Conservation (phyloP, 2,113 vertebrate genomes). For the Colossoma macropomum region DNA sequence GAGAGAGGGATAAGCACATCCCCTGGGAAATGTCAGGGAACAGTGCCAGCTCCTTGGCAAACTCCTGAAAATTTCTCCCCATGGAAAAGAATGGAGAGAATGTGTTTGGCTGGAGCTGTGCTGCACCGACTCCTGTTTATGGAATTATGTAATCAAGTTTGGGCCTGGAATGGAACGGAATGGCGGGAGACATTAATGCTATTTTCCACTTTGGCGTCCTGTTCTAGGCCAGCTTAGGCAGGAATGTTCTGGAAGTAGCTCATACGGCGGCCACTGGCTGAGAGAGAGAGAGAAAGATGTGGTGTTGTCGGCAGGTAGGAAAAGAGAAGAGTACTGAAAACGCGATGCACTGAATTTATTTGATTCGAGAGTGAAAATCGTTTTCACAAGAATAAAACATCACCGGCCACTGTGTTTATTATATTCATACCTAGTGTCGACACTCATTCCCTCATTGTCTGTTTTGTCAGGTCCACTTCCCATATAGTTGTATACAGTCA, state of each 20-base stretch:
- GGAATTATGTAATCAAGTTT: constrained; percentile 66
- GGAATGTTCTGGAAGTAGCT: constrained; percentile 45
- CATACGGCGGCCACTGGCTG: not conserved
- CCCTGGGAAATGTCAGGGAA: constrained; percentile 64
- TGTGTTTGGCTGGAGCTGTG: constrained; percentile 56
- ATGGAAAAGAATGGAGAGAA: constrained; percentile 67
- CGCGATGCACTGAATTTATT: too few species aligned
- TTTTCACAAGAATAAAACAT: too few species aligned
- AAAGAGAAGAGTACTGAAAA: too few species aligned
- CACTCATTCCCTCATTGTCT: too few species aligned
- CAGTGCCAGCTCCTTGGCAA: constrained; percentile 60
- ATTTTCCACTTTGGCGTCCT: constrained; percentile 56
- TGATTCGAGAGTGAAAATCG: too few species aligned
- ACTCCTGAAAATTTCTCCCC: constrained; percentile 53
- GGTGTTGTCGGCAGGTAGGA: too few species aligned
- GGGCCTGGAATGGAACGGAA: constrained; percentile 47
- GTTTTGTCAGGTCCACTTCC: too few species aligned
- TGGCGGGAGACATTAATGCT: constrained; percentile 52
- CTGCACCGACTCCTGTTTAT: constrained; percentile 42
- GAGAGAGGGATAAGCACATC: constrained; percentile 54
- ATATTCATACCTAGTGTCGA: too few species aligned
- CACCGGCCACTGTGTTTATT: too few species aligned
- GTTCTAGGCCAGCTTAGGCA: constrained; percentile 44
- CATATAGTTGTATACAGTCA: too few species aligned
- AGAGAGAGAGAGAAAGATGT: too few species aligned